Evolutionary conservation across 2,888 invertebrate species (phyloP), one percentile per base, ranked within the genome.

Genomic region (Hirtodrosophila confusa): DNA sequence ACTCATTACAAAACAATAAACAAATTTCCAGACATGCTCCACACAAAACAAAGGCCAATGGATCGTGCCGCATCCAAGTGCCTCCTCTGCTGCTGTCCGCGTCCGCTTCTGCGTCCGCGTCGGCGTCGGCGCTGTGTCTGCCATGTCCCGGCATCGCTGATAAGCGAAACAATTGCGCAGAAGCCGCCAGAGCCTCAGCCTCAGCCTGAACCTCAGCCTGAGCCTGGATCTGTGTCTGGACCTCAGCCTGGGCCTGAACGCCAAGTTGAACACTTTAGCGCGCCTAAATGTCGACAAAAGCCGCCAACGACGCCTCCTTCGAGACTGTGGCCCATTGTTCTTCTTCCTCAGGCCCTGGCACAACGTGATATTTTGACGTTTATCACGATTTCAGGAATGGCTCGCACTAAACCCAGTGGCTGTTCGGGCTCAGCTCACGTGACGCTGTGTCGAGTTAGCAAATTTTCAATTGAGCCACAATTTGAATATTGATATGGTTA

Each of bases 1-100:
- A 78, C 88, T 87, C 88, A 88, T 88, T 87, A 88, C 88, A 88
- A 86, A 88, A 88, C 87, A 88, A 88, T 87, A 88, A 87, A 88
- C 80, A 88, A 87, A 87, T 88, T 88, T 88, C 80, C 84, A 86
- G 87, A 88, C 88, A 88, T 79, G 84, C 65, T 49, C 58, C 23
- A 36, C 4, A 39, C 9, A 36, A 41, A 71, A 72, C 86, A 76
- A 84, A 80, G 75, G 75, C 62, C 66, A 68, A 78, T 87, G 82
- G 85, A 75, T 87, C 87, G 85, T 82, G 78, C 87, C 80, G 84
- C 71, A 44, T 37, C 27, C 37, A 8, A 56, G 49, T 39, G 54
- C 53, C 39, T 37, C 53, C 41, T 23, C 51, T 63, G 57, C 74
- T 17, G 17, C 17, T 17, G 17, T 17, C 17, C 27, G 6, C 27